Evolutionary conservation across 2,888 invertebrate species (phyloP).

Genomic region (Dryococelus australis): DNA sequence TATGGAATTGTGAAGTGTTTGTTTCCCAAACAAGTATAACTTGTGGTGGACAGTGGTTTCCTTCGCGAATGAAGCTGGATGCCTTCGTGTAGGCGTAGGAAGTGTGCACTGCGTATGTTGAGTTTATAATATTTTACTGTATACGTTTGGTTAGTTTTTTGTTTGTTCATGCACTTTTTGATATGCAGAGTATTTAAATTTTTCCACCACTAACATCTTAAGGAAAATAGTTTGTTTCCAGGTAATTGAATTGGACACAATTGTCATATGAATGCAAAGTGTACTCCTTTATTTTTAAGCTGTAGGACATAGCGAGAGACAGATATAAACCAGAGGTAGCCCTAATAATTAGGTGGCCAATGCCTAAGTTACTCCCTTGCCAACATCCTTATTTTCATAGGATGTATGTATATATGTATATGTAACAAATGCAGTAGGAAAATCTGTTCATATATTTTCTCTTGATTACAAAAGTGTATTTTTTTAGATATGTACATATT

Average conservation of each 20-base stretch:
- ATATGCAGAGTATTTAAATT: not conserved
- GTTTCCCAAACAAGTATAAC: too few species aligned
- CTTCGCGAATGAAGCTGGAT: too few species aligned
- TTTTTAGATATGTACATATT: constrained; percentile 46
- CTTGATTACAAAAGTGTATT: constrained; percentile 45
- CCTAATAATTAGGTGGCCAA: constrained; percentile 4
- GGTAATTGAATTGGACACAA: not conserved
- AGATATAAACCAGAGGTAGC: constrained; percentile 3
- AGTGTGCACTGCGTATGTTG: not conserved
- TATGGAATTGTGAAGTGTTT: too few species aligned
- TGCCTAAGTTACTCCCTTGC: not conserved
- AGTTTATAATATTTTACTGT: not conserved
- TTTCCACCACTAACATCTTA: not conserved
- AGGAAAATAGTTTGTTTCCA: not conserved
- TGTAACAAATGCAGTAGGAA: constrained; percentile 44
- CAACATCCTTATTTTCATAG: constrained; percentile 18
- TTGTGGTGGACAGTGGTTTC: too few species aligned
- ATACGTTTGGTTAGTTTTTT: not conserved
- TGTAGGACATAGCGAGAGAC: not conserved
- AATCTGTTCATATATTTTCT: constrained; percentile 44
- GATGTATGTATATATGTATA: constrained; percentile 45
- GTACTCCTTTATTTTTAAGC: not conserved
- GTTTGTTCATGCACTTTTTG: not conserved
- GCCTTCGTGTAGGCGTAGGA: not conserved
- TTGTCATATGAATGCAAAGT: not conserved